These are phyloP conservation scores for Adelphocoris suturalis DNA, from an alignment of 2,888 invertebrate species.

Conservation along the genomic window DNA sequence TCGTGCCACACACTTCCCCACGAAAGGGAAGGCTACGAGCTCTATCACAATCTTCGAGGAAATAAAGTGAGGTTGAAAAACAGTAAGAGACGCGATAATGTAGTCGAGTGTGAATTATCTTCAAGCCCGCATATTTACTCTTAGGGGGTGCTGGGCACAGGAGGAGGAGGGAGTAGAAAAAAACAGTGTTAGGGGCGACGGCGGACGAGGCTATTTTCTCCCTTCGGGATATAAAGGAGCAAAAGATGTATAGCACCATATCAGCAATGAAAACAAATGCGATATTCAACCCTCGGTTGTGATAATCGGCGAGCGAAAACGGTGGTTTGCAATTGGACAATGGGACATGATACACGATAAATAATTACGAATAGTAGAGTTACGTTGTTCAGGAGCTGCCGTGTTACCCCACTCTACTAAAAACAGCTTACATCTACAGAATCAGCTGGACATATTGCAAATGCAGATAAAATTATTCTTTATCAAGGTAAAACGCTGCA, in stretches of 20 bases:
- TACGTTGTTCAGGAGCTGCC: no score
- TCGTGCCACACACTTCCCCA: background rate
- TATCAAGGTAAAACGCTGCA: no score
- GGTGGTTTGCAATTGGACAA: background rate
- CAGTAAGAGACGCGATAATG: slow-evolving; percentile 60
- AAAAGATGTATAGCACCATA: background rate
- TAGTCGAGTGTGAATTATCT: slow-evolving; percentile 48
- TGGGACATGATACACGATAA: background rate
- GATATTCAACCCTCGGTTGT: background rate
- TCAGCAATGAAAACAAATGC: slow-evolving; percentile 5
- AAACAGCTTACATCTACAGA: no score
- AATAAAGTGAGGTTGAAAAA: slow-evolving; percentile 57
- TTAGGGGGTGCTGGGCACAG: background rate
- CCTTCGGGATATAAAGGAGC: slow-evolving; percentile 15
- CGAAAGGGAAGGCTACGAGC: background rate
- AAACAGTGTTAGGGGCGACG: background rate
- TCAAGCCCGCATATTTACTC: slow-evolving; percentile 41
- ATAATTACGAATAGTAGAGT: no score
- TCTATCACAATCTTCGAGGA: slow-evolving; percentile 63
- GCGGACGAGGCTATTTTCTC: background rate
- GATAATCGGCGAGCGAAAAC: background rate
- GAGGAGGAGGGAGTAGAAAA: background rate
- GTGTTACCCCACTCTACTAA: no score
- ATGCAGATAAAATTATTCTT: no score
- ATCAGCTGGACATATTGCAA: no score